phyloP scores from a whole-genome alignment of 2,797 vertebrate species.

The Remorina albescens region DNA sequence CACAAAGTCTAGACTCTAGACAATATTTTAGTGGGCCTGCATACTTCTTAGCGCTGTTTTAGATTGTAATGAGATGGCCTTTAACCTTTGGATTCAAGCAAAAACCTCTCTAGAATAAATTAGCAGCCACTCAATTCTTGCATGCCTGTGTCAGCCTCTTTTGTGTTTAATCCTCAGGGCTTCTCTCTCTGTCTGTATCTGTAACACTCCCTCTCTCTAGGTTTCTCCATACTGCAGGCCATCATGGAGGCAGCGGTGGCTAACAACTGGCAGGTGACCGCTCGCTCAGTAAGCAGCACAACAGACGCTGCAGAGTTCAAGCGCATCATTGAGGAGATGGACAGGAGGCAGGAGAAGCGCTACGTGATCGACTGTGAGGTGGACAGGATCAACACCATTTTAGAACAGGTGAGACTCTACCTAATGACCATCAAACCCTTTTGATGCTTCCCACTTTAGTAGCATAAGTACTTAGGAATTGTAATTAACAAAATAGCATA shows the following conservation, averaged over 20 bases:
- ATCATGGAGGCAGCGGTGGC: conserved; percentile 99
- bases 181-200: conserved; percentile 32
- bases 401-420: conserved; percentile 91
- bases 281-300: conserved; percentile 95
- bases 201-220: conserved; percentile 72
- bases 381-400: conserved; percentile 95
- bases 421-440: background rate
- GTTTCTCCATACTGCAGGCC: conserved; percentile 98
- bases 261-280: conserved; percentile 99
- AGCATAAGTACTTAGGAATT: conserved; percentile 10
- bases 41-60: conserved; percentile 63
- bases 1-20: conserved; percentile 52
- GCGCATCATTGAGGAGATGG: conserved; percentile 99
- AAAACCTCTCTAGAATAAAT: conserved; percentile 69
- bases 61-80: conserved; percentile 76
- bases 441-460: conserved; percentile 15
- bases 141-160: conserved; percentile 25
- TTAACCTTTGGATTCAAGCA: conserved; percentile 66
- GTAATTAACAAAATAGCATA: conserved; percentile 4
- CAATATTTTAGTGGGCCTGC: conserved; percentile 57
- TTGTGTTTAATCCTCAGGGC: conserved; percentile 51
- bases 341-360: conserved; percentile 97
- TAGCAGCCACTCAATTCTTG: conserved; percentile 48
- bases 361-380: conserved; percentile 99
- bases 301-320: conserved; percentile 95